Conservation (phyloP, 2,113 vertebrate genomes). For the Mustela lutreola region DNA sequence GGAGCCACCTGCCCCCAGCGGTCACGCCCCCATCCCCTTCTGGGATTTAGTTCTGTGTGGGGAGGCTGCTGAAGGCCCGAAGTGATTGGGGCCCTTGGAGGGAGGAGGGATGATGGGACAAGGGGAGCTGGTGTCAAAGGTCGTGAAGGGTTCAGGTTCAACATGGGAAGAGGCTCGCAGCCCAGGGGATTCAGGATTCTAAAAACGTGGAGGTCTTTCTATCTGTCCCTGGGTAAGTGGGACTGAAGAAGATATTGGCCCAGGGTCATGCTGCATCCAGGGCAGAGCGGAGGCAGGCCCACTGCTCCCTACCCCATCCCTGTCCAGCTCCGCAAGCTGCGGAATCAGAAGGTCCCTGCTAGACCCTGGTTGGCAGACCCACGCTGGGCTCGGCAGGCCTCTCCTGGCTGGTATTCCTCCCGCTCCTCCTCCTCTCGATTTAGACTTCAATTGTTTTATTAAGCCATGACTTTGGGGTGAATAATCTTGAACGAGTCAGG, state of each 20-base stretch:
- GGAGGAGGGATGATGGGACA: not conserved
- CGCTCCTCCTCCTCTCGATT: not conserved
- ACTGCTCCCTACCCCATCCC: rapidly evolving
- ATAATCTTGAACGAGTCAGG: not conserved
- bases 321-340: not conserved
- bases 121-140: not conserved
- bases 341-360: not conserved
- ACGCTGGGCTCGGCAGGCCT: rapidly evolving
- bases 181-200: not conserved
- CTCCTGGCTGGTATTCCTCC: not conserved
- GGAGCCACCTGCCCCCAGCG: not conserved
- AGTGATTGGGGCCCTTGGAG: not conserved
- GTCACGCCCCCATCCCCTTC: not conserved
- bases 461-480: not conserved
- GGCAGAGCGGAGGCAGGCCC: too few species aligned
- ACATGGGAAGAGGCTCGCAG: not conserved
- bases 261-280: not conserved
- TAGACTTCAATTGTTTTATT: not conserved
- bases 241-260: not conserved
- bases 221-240: not conserved
- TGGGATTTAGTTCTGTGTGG: not conserved
- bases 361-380: too few species aligned
- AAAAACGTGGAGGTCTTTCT: rapidly evolving
- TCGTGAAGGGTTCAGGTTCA: not conserved
- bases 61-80: not conserved